Evolutionary conservation across 2,888 invertebrate species (phyloP).

Genomic region (Acronicta alni): DNA sequence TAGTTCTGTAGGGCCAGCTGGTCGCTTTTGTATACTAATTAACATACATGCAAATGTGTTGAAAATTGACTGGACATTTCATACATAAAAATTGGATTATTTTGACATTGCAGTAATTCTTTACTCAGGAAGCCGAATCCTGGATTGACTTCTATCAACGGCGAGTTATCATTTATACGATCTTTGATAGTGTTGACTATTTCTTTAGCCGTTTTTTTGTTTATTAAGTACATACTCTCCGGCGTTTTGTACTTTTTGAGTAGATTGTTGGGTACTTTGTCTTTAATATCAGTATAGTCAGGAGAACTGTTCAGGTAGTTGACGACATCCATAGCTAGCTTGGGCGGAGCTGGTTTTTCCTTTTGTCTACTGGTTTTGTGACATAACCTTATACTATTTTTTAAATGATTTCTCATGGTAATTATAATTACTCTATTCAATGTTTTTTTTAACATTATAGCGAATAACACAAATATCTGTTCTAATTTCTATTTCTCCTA

Average conservation of each 20-base stretch:
- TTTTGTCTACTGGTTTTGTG: conserved; percentile 68
- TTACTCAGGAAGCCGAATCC: conserved; percentile 91
- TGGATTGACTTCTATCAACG: conserved; percentile 92
- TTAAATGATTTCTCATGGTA: conserved; percentile 30
- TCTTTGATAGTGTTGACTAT: conserved; percentile 74
- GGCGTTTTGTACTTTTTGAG: conserved; percentile 78
- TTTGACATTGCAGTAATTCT: conserved; percentile 86
- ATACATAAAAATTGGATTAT: conserved; percentile 88
- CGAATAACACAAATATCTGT: too few relatives aligned
- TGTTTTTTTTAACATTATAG: conserved; percentile 44
- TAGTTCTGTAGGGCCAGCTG: not conserved
- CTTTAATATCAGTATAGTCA: conserved; percentile 71
- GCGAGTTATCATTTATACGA: conserved; percentile 67
- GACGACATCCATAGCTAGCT: conserved; percentile 73
- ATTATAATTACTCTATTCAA: conserved; percentile 10
- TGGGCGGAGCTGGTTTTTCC: conserved; percentile 64
- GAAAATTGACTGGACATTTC: conserved; percentile 89
- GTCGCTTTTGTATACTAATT: not conserved
- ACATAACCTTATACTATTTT: conserved; percentile 63
- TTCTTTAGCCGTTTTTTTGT: conserved; percentile 75
- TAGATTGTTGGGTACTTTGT: conserved; percentile 75
- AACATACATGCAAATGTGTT: conserved; percentile 78
- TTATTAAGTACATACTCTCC: conserved; percentile 82
- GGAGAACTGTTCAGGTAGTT: conserved; percentile 72
- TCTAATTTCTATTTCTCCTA: not conserved